A percentile compares a stretch with the other conserved stretches of the same genome.
These are phyloP conservation scores for Phyllotreta cruciferae DNA, from an alignment of 2,888 invertebrate genomes.

Conservation along the genomic window DNA sequence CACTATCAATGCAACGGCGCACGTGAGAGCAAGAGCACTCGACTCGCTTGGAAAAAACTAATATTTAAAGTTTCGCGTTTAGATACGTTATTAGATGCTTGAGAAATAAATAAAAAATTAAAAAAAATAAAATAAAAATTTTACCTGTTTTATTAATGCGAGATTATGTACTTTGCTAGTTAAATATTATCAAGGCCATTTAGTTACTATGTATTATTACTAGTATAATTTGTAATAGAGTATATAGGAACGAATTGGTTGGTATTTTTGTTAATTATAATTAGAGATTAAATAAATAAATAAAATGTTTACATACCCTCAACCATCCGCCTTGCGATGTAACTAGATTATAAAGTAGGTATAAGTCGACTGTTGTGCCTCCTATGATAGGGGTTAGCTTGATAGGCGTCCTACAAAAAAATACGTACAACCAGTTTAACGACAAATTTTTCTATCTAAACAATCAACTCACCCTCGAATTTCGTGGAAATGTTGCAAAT, in stretches of 20 bases:
- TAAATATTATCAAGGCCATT: constrained; percentile 34
- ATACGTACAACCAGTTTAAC: constrained; percentile 31
- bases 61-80: neutral
- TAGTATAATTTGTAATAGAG: too few relatives aligned
- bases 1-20: constrained; percentile 22
- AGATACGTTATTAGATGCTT: neutral
- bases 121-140: too few relatives aligned
- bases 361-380: constrained; percentile 91
- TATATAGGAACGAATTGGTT: too few relatives aligned
- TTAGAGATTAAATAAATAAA: neutral
- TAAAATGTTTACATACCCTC: constrained; percentile 71
- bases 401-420: constrained; percentile 65
- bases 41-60: constrained; percentile 16
- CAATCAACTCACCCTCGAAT: constrained; percentile 80
- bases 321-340: constrained; percentile 93
- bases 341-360: constrained; percentile 88
- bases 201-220: constrained; percentile 9
- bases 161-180: too few relatives aligned
- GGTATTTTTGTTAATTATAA: neutral
- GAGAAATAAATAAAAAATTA: too few relatives aligned
- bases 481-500: constrained; percentile 89
- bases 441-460: neutral
- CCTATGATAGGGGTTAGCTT: constrained; percentile 77
- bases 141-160: too few relatives aligned
- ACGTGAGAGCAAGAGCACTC: constrained; percentile 13